These are phyloP conservation scores for Styela plicata DNA, from an alignment of 23 tunicate genomes.

Conservation along the genomic window DNA sequence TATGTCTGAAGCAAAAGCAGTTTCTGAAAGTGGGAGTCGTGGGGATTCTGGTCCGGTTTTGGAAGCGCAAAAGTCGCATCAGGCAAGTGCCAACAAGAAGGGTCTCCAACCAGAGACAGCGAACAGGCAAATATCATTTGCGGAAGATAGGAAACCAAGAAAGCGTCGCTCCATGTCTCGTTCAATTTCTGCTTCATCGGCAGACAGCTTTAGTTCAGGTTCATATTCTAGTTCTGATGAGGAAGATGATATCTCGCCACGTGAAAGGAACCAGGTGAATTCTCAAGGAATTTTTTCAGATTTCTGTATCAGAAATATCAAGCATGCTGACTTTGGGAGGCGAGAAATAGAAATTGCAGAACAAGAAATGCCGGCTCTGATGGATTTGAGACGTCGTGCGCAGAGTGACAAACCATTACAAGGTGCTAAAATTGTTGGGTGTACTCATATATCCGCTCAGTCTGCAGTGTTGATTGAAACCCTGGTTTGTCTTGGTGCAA, in stretches of 20 bases:
- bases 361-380: constrained; percentile 98
- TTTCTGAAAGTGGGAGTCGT: background rate
- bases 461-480: constrained; percentile 95
- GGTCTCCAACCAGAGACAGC: constrained; percentile 92
- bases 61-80: constrained; percentile 92
- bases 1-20: constrained; percentile 2
- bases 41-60: constrained; percentile 46
- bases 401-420: constrained; percentile 82
- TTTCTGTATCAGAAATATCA: constrained; percentile 95
- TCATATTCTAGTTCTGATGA: constrained; percentile 84
- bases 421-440: constrained; percentile 86
- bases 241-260: constrained; percentile 78
- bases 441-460: constrained; percentile 95
- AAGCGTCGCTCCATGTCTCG: constrained; percentile 95
- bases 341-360: constrained; percentile 97
- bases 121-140: constrained; percentile 93
- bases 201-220: constrained; percentile 93
- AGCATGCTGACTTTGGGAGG: constrained; percentile 87
- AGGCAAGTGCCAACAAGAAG: constrained; percentile 67
- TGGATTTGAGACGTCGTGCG: constrained; percentile 81
- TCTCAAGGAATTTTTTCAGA: constrained; percentile 60
- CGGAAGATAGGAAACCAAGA: constrained; percentile 76
- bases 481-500: constrained; percentile 65
- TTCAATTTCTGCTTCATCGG: constrained; percentile 91
- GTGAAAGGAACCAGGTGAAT: constrained; percentile 47